Conservation (phyloP, 2,113 vertebrate genomes). For the Recurvirostra avosetta region DNA sequence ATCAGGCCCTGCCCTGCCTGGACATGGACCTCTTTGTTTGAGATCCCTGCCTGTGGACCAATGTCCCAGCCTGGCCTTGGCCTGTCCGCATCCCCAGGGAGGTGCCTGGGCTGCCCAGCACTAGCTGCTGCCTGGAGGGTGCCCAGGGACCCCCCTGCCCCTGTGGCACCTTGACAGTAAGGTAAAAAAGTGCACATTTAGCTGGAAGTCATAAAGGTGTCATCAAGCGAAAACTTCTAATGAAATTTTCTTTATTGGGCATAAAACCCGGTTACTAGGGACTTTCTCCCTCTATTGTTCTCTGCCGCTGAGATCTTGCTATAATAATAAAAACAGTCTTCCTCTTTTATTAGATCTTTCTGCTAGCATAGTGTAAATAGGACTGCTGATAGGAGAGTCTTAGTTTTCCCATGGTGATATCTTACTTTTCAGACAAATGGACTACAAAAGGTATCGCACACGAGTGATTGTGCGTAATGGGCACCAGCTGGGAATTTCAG, state of each 20-base stretch:
- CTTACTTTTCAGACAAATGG: conserved; percentile 56
- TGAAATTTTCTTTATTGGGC: background rate
- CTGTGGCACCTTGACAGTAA: accelerated
- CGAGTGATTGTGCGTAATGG: conserved; percentile 66
- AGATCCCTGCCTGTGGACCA: no score
- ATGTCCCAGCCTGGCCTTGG: background rate
- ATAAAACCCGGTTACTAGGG: background rate
- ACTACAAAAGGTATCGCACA: conserved; percentile 61
- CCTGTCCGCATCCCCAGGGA: no score
- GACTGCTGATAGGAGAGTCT: background rate
- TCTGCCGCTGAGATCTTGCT: background rate
- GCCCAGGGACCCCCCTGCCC: accelerated
- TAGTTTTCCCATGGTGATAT: background rate
- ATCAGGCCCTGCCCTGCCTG: background rate
- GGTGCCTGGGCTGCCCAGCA: background rate
- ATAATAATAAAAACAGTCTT: background rate
- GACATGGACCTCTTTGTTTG: background rate
- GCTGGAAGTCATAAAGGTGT: background rate
- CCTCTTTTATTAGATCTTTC: background rate
- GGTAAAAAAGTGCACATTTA: background rate
- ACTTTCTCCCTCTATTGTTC: background rate
- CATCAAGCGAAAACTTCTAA: background rate
- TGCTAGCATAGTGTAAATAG: background rate
- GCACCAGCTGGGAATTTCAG: conserved; percentile 57
- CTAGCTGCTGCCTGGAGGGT: background rate